These are phyloP conservation scores for Cathartes aura DNA, from an alignment of 2,113 vertebrate genomes.

Conservation along the genomic window DNA sequence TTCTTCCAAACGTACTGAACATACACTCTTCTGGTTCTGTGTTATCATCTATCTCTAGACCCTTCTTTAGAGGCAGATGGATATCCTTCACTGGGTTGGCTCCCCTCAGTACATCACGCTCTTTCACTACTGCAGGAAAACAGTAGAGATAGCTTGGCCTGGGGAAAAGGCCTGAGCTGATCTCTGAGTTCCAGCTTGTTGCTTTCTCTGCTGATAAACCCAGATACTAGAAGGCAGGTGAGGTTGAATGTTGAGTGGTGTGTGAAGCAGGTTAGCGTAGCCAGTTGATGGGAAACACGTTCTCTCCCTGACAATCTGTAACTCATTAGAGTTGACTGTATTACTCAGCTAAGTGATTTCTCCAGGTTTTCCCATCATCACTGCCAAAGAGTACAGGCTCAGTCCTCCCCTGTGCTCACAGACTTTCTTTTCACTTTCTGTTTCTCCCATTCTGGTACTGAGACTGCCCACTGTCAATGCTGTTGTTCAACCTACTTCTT, in stretches of 20 bases:
- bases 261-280: not conserved
- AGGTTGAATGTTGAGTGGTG: not conserved
- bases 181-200: not conserved
- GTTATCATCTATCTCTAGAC: not conserved
- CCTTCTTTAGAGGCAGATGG: not conserved
- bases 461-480: not conserved
- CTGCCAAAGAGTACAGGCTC: not conserved
- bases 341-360: not conserved
- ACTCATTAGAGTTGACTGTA: not conserved
- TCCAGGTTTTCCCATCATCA: not conserved
- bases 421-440: not conserved
- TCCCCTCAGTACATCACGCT: not conserved
- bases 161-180: not conserved
- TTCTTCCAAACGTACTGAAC: not conserved
- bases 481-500: not conserved
- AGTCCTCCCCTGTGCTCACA: not conserved
- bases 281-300: not conserved
- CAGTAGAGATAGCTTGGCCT: not conserved
- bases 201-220: not conserved
- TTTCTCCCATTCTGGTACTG: not conserved
- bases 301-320: not conserved
- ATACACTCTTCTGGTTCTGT: not conserved
- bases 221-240: not conserved
- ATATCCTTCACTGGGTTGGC: not conserved
- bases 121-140: not conserved